These are phyloP conservation scores for Stomorhina lunata DNA, from an alignment of 2,888 invertebrate species.

Conservation along the genomic window DNA sequence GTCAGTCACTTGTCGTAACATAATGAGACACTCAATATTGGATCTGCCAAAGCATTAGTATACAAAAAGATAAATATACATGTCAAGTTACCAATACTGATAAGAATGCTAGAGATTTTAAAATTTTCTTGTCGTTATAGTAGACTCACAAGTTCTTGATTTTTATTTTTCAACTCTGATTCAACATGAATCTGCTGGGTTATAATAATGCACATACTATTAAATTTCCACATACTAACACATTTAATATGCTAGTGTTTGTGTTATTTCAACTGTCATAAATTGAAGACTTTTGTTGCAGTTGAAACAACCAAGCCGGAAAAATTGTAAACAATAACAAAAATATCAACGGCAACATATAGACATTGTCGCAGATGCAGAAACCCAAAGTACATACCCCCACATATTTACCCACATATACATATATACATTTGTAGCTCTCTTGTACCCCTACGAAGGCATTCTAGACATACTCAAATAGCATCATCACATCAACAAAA, in stretches of 20 bases:
- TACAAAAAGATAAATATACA: no score
- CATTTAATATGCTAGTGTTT: slow-evolving; percentile 34
- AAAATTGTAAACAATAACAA: slow-evolving; percentile 51
- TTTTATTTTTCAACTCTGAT: no score
- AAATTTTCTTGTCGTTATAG: not conserved
- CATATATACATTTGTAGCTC: not conserved
- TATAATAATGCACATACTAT: not conserved
- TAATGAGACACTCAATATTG: no score
- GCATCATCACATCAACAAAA: not conserved
- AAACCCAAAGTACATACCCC: not conserved
- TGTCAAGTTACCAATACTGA: no score
- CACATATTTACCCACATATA: not conserved
- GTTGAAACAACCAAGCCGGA: slow-evolving; percentile 50
- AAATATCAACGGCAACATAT: slow-evolving; percentile 31
- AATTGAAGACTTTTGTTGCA: slow-evolving; percentile 64
- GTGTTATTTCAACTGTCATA: slow-evolving; percentile 66
- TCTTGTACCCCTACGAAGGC: no score
- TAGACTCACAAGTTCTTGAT: no score
- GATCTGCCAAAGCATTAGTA: no score
- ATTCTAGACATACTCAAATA: not conserved
- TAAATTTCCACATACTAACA: not conserved
- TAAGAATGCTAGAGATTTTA: not conserved
- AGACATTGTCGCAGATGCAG: not conserved
- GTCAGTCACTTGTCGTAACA: not conserved
- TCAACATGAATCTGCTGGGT: no score